These are phyloP conservation scores for Porphyrio hochstetteri DNA, from an alignment of 2,113 vertebrate genomes.

Conservation along the genomic window DNA sequence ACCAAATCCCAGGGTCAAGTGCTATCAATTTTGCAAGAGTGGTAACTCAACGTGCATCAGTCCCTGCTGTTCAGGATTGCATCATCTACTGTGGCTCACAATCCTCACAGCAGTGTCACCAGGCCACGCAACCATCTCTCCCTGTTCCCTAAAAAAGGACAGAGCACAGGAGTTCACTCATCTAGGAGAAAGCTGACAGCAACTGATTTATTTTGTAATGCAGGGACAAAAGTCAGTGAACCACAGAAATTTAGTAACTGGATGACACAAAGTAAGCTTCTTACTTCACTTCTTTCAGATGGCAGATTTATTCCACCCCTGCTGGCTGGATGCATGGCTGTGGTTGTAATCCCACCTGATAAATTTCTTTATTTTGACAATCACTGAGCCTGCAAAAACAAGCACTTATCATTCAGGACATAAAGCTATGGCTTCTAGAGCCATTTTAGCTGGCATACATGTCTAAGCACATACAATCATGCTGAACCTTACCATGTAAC, in stretches of 20 bases:
- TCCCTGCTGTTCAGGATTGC: not conserved
- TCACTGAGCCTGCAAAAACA: not conserved
- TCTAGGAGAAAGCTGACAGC: not conserved
- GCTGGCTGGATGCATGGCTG: accelerated
- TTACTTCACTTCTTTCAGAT: not conserved
- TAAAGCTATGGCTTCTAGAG: not conserved
- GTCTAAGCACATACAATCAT: not conserved
- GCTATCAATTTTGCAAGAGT: not conserved
- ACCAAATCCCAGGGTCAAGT: not conserved
- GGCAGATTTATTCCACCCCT: not conserved
- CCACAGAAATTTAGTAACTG: not conserved
- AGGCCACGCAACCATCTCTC: not conserved
- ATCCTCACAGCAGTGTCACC: not conserved
- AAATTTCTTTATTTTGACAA: not conserved
- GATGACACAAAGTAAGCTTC: not conserved
- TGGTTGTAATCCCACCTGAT: not conserved
- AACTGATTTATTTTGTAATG: not conserved
- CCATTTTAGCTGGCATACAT: not conserved
- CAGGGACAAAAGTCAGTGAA: not conserved
- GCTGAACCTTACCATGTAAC: not conserved
- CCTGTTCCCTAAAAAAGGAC: not conserved
- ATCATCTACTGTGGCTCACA: not conserved
- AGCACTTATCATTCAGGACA: not conserved
- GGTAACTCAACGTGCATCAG: not conserved
- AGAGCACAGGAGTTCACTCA: not conserved